A percentile compares a stretch with the other conserved stretches of the same genome.
phyloP scores from a whole-genome alignment of 2,113 vertebrate species.

The Vulpes vulpes region DNA sequence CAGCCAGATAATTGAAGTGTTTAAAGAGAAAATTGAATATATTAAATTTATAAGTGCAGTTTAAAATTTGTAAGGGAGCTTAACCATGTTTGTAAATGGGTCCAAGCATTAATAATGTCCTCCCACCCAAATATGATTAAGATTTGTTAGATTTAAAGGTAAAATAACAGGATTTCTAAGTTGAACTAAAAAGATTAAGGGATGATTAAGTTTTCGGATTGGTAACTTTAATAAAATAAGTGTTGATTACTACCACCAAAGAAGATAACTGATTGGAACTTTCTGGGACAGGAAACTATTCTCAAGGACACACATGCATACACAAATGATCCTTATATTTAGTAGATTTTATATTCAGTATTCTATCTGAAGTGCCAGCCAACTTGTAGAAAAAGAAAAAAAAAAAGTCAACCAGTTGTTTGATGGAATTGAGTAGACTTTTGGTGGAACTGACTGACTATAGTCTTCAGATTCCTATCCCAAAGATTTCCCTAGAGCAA shows the following conservation, averaged over 20 bases:
- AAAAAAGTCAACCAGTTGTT: neutral
- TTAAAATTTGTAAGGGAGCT: constrained; percentile 49
- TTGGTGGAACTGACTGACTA: neutral
- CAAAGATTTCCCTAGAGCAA: neutral
- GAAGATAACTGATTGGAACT: neutral
- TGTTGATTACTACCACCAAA: neutral
- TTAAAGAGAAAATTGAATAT: constrained; percentile 52
- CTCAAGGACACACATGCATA: neutral
- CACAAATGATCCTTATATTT: neutral
- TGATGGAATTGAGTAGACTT: neutral
- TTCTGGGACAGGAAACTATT: neutral
- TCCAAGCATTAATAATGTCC: neutral
- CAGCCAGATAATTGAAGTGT: constrained; percentile 54
- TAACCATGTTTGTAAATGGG: neutral
- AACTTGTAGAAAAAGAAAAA: neutral
- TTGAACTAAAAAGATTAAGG: neutral
- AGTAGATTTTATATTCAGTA: neutral
- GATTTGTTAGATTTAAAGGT: neutral
- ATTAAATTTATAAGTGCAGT: constrained; percentile 31
- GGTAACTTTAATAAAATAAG: neutral
- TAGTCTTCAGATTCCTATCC: neutral
- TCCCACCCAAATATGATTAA: neutral
- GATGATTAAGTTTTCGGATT: neutral
- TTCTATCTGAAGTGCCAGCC: neutral
- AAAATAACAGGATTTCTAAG: constrained; percentile 2